A percentile compares a stretch with the other conserved stretches of the same genome.
These are phyloP conservation scores for Acipenser transmontanus DNA, from an alignment of 2,797 vertebrate species.

Conservation along the genomic window DNA sequence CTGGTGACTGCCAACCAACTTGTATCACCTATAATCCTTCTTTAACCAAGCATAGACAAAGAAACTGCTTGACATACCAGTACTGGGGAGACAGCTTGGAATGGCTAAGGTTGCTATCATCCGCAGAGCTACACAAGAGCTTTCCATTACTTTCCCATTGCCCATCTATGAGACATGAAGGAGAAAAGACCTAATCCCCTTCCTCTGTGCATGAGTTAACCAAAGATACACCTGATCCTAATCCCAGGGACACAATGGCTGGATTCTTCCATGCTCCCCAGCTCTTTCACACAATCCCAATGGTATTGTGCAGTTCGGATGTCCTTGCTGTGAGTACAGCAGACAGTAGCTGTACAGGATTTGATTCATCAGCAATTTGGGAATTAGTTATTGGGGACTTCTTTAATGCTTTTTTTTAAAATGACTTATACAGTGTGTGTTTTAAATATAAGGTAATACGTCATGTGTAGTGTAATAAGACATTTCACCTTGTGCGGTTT, in stretches of 20 bases:
- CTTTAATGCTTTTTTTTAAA: not conserved
- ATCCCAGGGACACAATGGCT: conserved; percentile 42
- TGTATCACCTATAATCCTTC: conserved; percentile 31
- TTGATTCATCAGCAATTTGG: not conserved
- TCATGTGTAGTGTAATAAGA: too few species aligned
- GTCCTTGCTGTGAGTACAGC: not conserved
- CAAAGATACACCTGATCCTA: conserved; percentile 46
- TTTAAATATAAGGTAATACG: too few species aligned
- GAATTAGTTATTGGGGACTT: not conserved
- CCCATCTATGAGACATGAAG: conserved; percentile 4
- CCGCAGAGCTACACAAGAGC: not conserved
- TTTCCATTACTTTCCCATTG: conserved; percentile 1
- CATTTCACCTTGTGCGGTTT: too few species aligned
- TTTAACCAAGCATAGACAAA: conserved; percentile 19
- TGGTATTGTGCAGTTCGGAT: conserved; percentile 6
- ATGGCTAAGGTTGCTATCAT: conserved; percentile 4
- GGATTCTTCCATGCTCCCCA: conserved; percentile 33
- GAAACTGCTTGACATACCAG: conserved; percentile 10
- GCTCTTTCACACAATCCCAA: conserved; percentile 6
- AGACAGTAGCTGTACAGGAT: conserved; percentile 5
- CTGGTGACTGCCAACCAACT: conserved; percentile 28
- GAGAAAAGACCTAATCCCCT: conserved; percentile 17
- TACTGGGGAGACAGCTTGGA: conserved; percentile 1
- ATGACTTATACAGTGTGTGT: too few species aligned
- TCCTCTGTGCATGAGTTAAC: conserved; percentile 13